Conservation (phyloP, 2,797 vertebrate genomes). For the Melanotaenia boesemani region DNA sequence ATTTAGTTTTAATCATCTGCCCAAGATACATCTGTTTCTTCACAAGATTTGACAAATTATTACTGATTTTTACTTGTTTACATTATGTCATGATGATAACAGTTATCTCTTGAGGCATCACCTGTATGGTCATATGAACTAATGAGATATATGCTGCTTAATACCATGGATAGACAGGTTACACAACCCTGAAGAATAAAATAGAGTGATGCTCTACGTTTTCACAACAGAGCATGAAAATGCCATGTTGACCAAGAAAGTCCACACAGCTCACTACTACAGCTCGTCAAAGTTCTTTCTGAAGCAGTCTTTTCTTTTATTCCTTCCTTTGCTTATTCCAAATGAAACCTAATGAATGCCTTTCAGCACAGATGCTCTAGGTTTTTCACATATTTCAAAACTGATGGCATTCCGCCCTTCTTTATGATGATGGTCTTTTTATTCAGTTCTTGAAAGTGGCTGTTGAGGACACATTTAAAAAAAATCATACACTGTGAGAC, state of each 20-base stretch:
- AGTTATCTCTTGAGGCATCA: not conserved
- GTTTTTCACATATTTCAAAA: not conserved
- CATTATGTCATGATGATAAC: not conserved
- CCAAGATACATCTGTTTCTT: not conserved
- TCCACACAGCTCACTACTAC: not conserved
- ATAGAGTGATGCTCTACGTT: not conserved
- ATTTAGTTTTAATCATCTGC: not conserved
- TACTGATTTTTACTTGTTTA: not conserved
- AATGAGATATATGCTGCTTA: not conserved
- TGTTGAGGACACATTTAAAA: not conserved
- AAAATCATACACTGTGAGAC: not conserved
- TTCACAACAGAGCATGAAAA: not conserved
- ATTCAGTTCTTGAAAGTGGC: not conserved
- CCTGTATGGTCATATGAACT: not conserved
- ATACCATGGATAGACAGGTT: not conserved
- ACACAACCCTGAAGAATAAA: not conserved
- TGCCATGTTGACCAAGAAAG: not conserved
- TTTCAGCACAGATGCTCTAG: slow-evolving; percentile 2
- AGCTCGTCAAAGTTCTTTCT: not conserved
- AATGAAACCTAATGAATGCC: not conserved
- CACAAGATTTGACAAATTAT: not conserved
- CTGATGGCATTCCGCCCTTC: not conserved
- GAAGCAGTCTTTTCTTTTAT: not conserved
- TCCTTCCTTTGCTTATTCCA: not conserved
- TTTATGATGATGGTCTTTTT: not conserved